A percentile compares a stretch with the other conserved stretches of the same genome.
phyloP scores from a whole-genome alignment of 2,113 vertebrate genomes.

The Polypterus senegalus region DNA sequence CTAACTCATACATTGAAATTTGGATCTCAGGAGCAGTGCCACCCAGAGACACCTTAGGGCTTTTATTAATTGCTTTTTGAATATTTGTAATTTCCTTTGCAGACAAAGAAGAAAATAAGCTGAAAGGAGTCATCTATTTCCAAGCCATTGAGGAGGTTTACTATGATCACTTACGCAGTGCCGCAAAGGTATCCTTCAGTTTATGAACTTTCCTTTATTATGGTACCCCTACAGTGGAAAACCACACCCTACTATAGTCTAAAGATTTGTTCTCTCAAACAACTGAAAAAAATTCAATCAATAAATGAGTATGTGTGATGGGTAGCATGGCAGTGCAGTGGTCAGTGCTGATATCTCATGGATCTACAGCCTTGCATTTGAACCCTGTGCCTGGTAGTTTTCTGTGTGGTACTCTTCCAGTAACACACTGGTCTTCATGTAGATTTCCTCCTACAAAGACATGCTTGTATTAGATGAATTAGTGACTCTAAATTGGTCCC shows the following conservation, averaged over 20 bases:
- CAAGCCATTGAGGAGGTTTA: conserved; percentile 95
- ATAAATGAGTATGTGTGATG: no score
- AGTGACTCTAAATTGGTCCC: no score
- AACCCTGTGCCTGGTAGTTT: no score
- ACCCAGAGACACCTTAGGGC: background rate
- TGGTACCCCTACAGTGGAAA: background rate
- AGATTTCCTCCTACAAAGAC: no score
- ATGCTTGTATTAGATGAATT: no score
- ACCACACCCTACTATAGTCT: background rate
- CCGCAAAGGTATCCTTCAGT: conserved; percentile 55
- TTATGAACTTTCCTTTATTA: background rate
- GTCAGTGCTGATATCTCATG: no score
- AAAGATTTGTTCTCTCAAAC: background rate
- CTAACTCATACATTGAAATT: background rate
- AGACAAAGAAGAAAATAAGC: conserved; percentile 89
- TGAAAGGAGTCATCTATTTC: conserved; percentile 95
- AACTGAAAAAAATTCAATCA: no score
- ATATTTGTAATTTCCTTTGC: conserved; percentile 9
- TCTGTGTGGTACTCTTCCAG: no score
- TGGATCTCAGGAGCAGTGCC: background rate
- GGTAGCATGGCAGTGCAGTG: no score
- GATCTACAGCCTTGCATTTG: no score
- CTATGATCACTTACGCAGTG: conserved; percentile 85
- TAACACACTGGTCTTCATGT: no score
- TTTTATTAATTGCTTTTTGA: background rate